Base-by-base conservation (phyloP, 2,888 invertebrate species). In the Meliscaeva auricollis region DNA sequence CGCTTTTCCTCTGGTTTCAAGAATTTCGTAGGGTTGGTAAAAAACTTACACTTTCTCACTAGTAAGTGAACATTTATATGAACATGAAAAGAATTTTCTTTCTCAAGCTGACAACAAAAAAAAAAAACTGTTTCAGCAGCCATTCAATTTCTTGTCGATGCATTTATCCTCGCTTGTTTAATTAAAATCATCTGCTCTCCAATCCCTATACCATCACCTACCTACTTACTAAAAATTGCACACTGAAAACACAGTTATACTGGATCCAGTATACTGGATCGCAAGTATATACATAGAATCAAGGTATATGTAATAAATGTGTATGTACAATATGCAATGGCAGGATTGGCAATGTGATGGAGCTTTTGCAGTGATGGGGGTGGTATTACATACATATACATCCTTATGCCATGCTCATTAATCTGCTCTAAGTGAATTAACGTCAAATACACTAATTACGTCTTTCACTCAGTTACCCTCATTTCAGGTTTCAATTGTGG, bases 381-480 rank as follows among this genome's bases (percentile, higher is more conserved):
- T 64, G 60, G 46, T 56, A 76, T 54, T 60, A n/a, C n/a, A n/a
- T n/a, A n/a, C n/a, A n/a, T n/a, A 60, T 77, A 77, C 85, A 87
- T 88, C 87, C 87, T 87, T 84, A 87, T 87, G 87, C 84, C 84
- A 87, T 87, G 72, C 87, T 87, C 88, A 88, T 88, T 88, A 88
- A 88, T 88, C 87, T 87, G 87, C 87, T 87, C 87, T 88, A 88
- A 88, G 87, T 88, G 88, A 88, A 88, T 88, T 88, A 88, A 88
- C 87, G 88, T 88, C 88, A 88, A 88, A 88, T 87, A 88, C 88
- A 88, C 88, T 88, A 88, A 88, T 88, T 87, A 88, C 87, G 85
- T 87, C 87, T 88, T 88, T 88, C 88, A 88, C 88, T 88, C 88
- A 88, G 88, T 87, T 88, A 88, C 88, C 88, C 88, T 87, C 87